phyloP scores from a whole-genome alignment of 1,140 invertebrate genomes.

The Leptopilina clavipes region DNA sequence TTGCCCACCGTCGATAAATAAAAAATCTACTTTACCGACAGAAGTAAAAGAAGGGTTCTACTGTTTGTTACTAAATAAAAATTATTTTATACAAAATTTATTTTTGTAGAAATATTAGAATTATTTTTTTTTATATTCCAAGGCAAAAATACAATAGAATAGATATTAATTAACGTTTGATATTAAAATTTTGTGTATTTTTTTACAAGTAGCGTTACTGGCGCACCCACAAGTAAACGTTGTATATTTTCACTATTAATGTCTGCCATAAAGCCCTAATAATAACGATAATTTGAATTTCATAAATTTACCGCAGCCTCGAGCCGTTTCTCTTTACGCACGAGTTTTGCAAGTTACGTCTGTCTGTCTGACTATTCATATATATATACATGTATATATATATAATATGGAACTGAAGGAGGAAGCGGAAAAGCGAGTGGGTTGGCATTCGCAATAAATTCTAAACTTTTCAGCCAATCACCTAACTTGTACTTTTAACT shows the following conservation, averaged over 20 bases:
- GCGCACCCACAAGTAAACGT: slow-evolving; percentile 45
- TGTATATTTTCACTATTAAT: slow-evolving; percentile 51
- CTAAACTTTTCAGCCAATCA: slow-evolving; percentile 38
- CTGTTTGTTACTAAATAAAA: too few relatives aligned
- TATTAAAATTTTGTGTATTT: neutral
- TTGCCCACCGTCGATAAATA: too few relatives aligned
- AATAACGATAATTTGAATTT: slow-evolving; percentile 62
- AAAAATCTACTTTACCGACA: too few relatives aligned
- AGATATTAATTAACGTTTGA: neutral
- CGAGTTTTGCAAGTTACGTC: slow-evolving; percentile 51
- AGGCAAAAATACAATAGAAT: too few relatives aligned
- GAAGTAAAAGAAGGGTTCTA: too few relatives aligned
- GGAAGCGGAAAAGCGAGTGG: slow-evolving; percentile 35
- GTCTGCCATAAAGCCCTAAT: slow-evolving; percentile 55
- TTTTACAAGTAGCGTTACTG: slow-evolving; percentile 23
- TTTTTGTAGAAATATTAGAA: too few relatives aligned
- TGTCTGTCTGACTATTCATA: too few relatives aligned
- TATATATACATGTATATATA: too few relatives aligned
- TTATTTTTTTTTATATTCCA: too few relatives aligned
- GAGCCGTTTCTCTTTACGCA: slow-evolving; percentile 45
- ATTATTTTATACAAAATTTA: too few relatives aligned
- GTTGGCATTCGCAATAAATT: slow-evolving; percentile 42
- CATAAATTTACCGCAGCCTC: slow-evolving; percentile 50
- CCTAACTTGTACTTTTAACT: slow-evolving; percentile 39
- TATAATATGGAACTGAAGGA: slow-evolving; percentile 9